Percentiles rank a stretch among this genome's conserved stretches.
phyloP scores from a whole-genome alignment of 2,797 vertebrate genomes.

The Falco columbarius region DNA sequence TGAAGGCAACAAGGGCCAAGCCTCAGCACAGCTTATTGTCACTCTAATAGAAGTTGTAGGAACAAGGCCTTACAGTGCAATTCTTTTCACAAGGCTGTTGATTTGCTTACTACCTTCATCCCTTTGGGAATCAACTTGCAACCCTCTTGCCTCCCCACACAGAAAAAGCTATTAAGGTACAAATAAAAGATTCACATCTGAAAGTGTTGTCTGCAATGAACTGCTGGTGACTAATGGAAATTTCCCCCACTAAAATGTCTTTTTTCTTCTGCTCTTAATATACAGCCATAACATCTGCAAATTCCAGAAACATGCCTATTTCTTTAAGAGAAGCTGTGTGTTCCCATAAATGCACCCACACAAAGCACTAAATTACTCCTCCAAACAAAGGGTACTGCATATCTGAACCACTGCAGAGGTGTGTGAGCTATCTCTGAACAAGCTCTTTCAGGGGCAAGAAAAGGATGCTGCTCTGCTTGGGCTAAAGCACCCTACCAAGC shows the following conservation, averaged over 20 bases:
- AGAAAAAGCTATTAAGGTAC: background rate
- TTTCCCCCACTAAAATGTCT: background rate
- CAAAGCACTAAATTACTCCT: conserved; percentile 5
- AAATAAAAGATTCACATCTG: background rate
- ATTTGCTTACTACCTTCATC: background rate
- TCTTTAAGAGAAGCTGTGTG: background rate
- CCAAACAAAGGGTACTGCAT: background rate
- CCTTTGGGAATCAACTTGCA: background rate
- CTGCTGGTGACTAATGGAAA: background rate
- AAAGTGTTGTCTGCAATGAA: background rate
- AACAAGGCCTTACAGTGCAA: background rate
- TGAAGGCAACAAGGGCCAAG: background rate
- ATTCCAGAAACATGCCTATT: background rate
- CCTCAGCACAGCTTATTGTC: background rate
- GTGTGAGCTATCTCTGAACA: background rate
- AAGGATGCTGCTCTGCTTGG: background rate
- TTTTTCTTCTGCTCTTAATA: background rate
- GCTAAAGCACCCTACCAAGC: background rate
- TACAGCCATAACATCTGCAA: background rate
- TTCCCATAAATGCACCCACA: conserved; percentile 27
- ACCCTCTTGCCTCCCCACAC: background rate
- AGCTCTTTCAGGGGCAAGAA: background rate
- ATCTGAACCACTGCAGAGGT: background rate
- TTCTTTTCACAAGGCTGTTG: background rate
- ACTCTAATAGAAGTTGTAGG: background rate